Base-by-base conservation (phyloP, 2,888 invertebrate species). In the Acrocyrtus sp. region DNA sequence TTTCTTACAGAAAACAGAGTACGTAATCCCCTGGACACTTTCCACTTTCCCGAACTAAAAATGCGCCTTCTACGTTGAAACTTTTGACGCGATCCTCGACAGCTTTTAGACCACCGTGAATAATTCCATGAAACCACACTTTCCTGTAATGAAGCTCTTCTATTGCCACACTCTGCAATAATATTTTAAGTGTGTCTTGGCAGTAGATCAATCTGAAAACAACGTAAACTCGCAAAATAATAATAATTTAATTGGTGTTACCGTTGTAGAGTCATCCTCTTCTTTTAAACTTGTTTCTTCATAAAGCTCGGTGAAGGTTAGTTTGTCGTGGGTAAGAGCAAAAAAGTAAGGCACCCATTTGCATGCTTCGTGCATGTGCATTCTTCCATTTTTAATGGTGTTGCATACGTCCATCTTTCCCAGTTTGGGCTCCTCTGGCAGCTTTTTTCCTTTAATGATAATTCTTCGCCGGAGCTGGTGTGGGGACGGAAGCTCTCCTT, bases 1-100 rank as follows among this genome's bases (percentile, higher is more conserved):
- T n/a, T 4, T 80, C 84, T 83, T 82, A 87, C 96, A 94, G 95
- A 85, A 98, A 97, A 0, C 96, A 96, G 26, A 98, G 86, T 74
- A 96, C 94, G 83, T 95, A 96, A 84, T 97, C 96, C 0, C 97
- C 96, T 0, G 96, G 94, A 85, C 96, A 96, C 0, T 96, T 96
- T 17, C 95, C 95, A 83, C 96, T 96, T 80, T 95, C 93, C 29
- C 97, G 87, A 0, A 98, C 97, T 24, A 96, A 87, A 84, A 96
- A 96, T 0, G 95, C 94, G 0, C 96, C 96, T 83, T 96, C 95
- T 0, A 95, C 95, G 2, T 93, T 88, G 83, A 94, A 93, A 3
- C 89, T 87, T 65, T 89, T 87, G 3, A 96, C 84, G n/a, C n/a
- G n/a, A n/a, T n/a, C n/a, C n/a, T n/a, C n/a, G n/a, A n/a, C n/a